Base-by-base conservation (phyloP, 2,113 vertebrate species). In the Brachyistius frenatus region DNA sequence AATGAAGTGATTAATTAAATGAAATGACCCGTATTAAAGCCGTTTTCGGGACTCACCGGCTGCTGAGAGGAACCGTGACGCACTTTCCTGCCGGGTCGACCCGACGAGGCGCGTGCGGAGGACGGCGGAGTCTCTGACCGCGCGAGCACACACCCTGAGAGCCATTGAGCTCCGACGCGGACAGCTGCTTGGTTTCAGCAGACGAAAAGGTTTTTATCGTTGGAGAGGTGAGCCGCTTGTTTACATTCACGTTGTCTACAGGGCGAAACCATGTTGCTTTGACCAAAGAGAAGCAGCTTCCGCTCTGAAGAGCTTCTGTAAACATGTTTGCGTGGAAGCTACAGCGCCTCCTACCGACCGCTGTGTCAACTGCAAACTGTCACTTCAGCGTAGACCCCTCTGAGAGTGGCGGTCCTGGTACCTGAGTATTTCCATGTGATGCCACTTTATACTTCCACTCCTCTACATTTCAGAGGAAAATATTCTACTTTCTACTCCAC, bases 201-300 rank as follows among this genome's bases (percentile, higher is more conserved):
- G 0, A 5, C 3, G 7, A 1, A 50, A 5, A 0, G 37, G 0
- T 0, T 5, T 23, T 1, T 10, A 23, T 30, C 1, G 7, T 1
- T 30, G 2, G 13, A 72, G 44, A 86, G 76, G 66, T 37, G 49
- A 44, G 39, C 0, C 31, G 37, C 23, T 82, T 89, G 58, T 91
- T 89, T 82, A 90, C 69, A 3, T 68, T 79, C 90, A 83, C 91
- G 41, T 76, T 89, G 68, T 4, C 44, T 11, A n/a, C 53, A 72
- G 89, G 71, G 67, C 15, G 92, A 75, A 37, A 86, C 91, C 95
- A 95, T 95, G 46, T 87, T 92, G 75, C 2, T 88, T 75, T 54
- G n/a, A 76, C 69, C 83, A 81, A 91, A 35, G 81, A 91, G 49
- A 53, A 5, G 8, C 53, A 0, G 2, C 16, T 84, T 85, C 85